Evolutionary conservation across 2,113 vertebrate species (phyloP).

Genomic region (Synodontis membranacea): DNA sequence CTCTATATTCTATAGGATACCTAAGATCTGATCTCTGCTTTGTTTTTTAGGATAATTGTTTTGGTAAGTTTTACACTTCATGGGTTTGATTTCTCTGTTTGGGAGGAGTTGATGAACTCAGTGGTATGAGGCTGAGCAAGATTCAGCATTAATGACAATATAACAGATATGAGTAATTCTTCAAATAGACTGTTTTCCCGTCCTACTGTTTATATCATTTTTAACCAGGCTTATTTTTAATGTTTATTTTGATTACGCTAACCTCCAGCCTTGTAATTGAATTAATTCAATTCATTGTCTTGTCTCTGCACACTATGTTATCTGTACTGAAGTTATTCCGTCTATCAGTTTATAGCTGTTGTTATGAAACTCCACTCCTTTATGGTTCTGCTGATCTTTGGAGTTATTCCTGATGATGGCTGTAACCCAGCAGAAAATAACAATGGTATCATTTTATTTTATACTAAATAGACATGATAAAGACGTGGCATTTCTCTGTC

Average conservation of each 20-base stretch:
- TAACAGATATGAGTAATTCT: background rate
- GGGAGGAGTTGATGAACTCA: background rate
- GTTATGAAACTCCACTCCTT: slow-evolving; percentile 45
- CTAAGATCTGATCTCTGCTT: background rate
- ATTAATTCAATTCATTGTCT: background rate
- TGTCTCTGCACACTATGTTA: background rate
- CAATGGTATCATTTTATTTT: background rate
- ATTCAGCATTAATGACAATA: background rate
- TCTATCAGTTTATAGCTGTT: background rate
- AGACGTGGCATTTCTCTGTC: too few relatives aligned
- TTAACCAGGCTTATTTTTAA: background rate
- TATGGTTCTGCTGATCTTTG: slow-evolving; percentile 46
- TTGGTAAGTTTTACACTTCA: slow-evolving; percentile 8
- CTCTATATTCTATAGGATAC: background rate
- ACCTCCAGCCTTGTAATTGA: background rate
- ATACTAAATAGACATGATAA: background rate
- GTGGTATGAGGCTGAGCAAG: background rate
- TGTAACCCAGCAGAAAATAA: background rate
- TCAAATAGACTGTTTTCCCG: background rate
- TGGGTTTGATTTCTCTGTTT: background rate
- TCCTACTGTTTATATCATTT: background rate
- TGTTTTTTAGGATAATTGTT: background rate
- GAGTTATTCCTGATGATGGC: background rate
- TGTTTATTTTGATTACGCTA: background rate
- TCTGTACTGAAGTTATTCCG: background rate